These are phyloP conservation scores for Fragum fragum DNA, from an alignment of 2,888 invertebrate genomes.

Conservation along the genomic window DNA sequence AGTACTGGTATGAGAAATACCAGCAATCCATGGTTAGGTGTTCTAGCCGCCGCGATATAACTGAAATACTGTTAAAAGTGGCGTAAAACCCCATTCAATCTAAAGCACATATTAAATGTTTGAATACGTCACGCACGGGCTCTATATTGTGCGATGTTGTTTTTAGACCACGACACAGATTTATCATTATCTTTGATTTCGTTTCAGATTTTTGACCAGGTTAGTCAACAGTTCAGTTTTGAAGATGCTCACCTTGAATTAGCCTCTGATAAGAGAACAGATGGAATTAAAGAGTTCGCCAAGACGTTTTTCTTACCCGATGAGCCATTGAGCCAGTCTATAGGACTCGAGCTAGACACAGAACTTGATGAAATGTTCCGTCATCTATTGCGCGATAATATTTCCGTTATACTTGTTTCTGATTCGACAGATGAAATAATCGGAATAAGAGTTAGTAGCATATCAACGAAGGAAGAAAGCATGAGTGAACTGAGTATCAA, in stretches of 20 bases:
- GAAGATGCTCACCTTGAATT: slow-evolving; percentile 21
- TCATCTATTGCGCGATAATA: not conserved
- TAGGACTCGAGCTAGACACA: not conserved
- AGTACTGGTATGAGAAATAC: too few species aligned
- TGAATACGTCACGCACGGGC: too few species aligned
- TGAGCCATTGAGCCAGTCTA: slow-evolving; percentile 3
- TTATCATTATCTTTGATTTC: too few species aligned
- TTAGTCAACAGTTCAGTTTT: slow-evolving; percentile 1
- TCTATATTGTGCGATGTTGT: too few species aligned
- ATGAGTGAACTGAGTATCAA: not conserved
- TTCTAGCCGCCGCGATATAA: too few species aligned
- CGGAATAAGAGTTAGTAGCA: not conserved
- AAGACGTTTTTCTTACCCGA: slow-evolving; percentile 2
- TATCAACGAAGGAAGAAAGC: not conserved
- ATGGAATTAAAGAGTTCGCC: not conserved
- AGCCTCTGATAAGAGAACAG: slow-evolving; percentile 6
- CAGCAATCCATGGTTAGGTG: too few species aligned
- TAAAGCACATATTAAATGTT: too few species aligned
- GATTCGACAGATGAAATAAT: slow-evolving; percentile 16
- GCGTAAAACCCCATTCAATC: too few species aligned
- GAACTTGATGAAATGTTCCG: slow-evolving; percentile 17
- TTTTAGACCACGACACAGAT: too few species aligned
- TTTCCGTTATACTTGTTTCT: slow-evolving; percentile 9
- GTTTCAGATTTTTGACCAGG: slow-evolving; percentile 14
- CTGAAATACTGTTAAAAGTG: too few species aligned